Base-by-base conservation (phyloP, 2,888 invertebrate species). In the Drosophila cognata region DNA sequence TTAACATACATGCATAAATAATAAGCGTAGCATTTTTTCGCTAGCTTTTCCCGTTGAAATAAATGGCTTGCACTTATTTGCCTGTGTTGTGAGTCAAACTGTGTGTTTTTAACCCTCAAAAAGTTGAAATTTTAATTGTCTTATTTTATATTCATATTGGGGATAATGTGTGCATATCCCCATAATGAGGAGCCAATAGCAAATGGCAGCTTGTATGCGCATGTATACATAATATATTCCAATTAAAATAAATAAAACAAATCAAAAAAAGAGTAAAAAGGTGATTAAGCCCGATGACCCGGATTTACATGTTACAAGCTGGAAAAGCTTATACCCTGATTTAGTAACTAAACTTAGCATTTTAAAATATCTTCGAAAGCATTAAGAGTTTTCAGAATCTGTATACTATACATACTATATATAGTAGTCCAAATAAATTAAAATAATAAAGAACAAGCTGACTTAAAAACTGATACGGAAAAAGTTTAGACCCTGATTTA, bases 1-100 rank as follows among this genome's bases (percentile, higher is more conserved):
- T 88, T 88, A 87, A 88, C 88, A 89, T 88, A 89, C 79, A 85
- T 89, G 77, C 85, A 87, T 87, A 88, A 71, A 79, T 88, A 88
- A 88, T 79, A 81, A 79, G 71, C 82, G 67, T 72, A 75, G 78
- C 71, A 69, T 46, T 46, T 46, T 84, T 74, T 76, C 71, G 72
- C 75, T 79, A 61, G 63, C 80, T 57, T 72, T 64, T 57, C 21
- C 35, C 60, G 57, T 50, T 64, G 51, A 64, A 76, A 76, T 78
- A 82, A 87, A 77, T 83, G 73, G 74, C 84, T 77, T 76, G 76
- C 78, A 86, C 81, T 88, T 76, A 85, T 75, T 25, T 84, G 60
- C 71, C 71, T 16, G 60, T 21, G 25, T 16, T 46, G 46, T 46
- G 46, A 25, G 52, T 43, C 38, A 41, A 52, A 33, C 18, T 48